Evolutionary conservation across 2,888 invertebrate species (phyloP).

Genomic region (Pseudococcus viburni): DNA sequence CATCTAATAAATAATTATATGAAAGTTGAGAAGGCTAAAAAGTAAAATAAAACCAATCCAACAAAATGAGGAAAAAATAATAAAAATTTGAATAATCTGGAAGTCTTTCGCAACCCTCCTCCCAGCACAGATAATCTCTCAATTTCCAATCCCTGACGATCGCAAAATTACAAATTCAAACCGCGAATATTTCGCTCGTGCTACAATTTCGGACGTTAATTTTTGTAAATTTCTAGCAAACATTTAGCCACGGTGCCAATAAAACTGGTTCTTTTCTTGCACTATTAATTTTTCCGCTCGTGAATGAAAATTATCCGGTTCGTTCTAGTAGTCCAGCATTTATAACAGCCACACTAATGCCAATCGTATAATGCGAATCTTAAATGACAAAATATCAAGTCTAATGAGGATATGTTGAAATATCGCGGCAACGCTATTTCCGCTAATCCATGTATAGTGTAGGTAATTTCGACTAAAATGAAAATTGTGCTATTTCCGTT

Average conservation of each 20-base stretch:
- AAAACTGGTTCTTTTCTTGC: slow-evolving; percentile 40
- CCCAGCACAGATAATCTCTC: too few species aligned
- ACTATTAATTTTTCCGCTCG: slow-evolving; percentile 50
- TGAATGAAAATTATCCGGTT: slow-evolving; percentile 63
- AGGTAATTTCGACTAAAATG: slow-evolving; percentile 52
- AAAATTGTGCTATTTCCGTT: slow-evolving; percentile 32
- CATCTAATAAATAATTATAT: too few species aligned
- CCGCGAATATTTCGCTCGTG: not conserved
- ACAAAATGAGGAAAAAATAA: too few species aligned
- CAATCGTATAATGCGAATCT: slow-evolving; percentile 58
- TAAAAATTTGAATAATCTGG: too few species aligned
- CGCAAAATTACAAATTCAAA: not conserved
- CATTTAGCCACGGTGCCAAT: not conserved
- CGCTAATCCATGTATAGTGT: slow-evolving; percentile 39
- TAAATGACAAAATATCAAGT: slow-evolving; percentile 61
- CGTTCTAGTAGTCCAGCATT: slow-evolving; percentile 57
- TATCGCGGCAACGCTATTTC: slow-evolving; percentile 60
- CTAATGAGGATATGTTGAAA: slow-evolving; percentile 64
- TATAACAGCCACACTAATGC: slow-evolving; percentile 28
- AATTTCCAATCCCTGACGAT: too few species aligned
- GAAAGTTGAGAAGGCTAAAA: too few species aligned
- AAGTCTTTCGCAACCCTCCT: too few species aligned
- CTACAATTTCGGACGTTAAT: not conserved
- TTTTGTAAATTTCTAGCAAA: not conserved
- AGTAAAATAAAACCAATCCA: too few species aligned